Evolutionary conservation across 2,797 vertebrate species (phyloP).

Genomic region (Crossoptilon crossoptilon): DNA sequence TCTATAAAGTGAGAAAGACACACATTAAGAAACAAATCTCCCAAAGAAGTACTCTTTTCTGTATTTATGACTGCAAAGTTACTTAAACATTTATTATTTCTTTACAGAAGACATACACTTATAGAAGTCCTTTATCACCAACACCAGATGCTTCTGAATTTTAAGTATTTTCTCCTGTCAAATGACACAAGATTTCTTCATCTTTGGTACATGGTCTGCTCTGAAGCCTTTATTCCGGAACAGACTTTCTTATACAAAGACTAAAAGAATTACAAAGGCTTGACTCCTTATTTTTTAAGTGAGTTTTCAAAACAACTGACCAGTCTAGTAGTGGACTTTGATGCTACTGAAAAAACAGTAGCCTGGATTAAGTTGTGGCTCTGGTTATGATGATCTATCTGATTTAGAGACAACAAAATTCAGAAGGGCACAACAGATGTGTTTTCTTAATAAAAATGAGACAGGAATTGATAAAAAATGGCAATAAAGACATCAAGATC

Average conservation of each 20-base stretch:
- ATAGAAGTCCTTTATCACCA: not conserved
- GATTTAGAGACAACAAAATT: not conserved
- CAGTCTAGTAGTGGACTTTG: not conserved
- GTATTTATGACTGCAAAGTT: not conserved
- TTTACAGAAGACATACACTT: not conserved
- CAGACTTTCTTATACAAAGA: not conserved
- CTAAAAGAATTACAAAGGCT: not conserved
- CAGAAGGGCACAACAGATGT: not conserved
- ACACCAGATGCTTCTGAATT: not conserved
- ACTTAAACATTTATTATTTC: not conserved
- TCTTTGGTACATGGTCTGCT: not conserved
- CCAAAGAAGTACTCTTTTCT: not conserved
- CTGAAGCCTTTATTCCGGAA: not conserved
- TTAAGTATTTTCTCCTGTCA: not conserved
- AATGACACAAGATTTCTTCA: not conserved
- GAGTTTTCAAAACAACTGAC: not conserved
- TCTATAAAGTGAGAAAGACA: conserved; percentile 78
- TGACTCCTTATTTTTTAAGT: not conserved
- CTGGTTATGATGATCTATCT: not conserved
- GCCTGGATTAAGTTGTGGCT: not conserved
- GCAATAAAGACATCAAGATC: not conserved
- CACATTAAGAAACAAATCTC: not conserved
- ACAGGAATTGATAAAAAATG: not conserved
- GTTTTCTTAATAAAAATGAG: not conserved
- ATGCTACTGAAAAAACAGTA: not conserved